phyloP scores from a whole-genome alignment of 2,888 invertebrate genomes.

The Periphyllus acericola region DNA sequence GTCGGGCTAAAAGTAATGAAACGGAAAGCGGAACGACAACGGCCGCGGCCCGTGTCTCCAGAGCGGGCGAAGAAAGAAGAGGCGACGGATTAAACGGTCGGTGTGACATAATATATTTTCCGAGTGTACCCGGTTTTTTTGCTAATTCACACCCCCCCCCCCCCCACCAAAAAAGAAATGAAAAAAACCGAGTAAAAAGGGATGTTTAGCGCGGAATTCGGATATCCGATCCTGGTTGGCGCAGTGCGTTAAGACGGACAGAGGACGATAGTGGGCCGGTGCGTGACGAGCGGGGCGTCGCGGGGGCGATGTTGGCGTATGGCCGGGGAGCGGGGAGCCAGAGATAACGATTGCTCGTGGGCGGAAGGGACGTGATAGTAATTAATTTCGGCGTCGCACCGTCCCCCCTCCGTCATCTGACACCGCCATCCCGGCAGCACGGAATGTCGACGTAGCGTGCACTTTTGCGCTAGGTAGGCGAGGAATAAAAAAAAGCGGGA shows the following conservation, averaged over 20 bases:
- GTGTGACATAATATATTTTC: not conserved
- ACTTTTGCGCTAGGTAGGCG: not conserved
- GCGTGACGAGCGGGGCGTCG: not conserved
- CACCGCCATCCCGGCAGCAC: too few relatives aligned
- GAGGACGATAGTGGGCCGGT: not conserved
- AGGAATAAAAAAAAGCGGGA: not conserved
- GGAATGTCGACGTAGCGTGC: too few relatives aligned
- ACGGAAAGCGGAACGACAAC: not conserved
- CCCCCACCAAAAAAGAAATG: too few relatives aligned
- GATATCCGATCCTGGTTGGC: constrained; percentile 9
- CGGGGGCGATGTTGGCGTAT: not conserved
- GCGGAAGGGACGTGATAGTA: not conserved
- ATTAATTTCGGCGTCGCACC: not conserved
- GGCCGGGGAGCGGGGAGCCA: not conserved
- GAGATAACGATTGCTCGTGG: not conserved
- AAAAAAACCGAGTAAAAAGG: not conserved
- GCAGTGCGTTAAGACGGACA: not conserved
- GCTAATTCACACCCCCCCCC: not conserved
- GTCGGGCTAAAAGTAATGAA: too few relatives aligned
- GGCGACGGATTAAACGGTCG: not conserved
- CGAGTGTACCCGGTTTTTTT: not conserved
- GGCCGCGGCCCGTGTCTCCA: not conserved
- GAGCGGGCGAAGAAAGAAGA: not conserved
- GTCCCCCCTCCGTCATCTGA: not conserved
- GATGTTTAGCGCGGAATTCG: constrained; percentile 3